phyloP scores from a whole-genome alignment of 2,113 vertebrate genomes.

The Pseudopodoces humilis region DNA sequence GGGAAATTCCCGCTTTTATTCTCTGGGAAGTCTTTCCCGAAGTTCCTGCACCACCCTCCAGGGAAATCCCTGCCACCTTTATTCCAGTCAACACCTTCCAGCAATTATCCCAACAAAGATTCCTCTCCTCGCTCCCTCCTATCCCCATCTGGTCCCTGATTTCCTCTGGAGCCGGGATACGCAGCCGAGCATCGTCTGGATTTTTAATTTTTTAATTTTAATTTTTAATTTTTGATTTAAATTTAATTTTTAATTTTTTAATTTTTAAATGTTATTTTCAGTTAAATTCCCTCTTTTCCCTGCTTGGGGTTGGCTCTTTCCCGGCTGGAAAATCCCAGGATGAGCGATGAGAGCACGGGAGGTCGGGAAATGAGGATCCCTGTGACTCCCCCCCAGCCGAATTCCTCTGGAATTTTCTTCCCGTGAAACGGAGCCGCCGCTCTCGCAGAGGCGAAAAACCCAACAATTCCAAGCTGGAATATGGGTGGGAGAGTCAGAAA shows the following conservation, averaged over 20 bases:
- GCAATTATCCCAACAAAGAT: slow-evolving; percentile 23
- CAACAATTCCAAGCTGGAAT: not conserved
- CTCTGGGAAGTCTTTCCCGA: not conserved
- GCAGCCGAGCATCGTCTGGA: not conserved
- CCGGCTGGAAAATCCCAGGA: not conserved
- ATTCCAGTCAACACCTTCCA: not conserved
- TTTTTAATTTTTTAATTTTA: not conserved
- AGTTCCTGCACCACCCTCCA: not conserved
- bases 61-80: slow-evolving; percentile 24
- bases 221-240: too few species aligned
- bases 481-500: not conserved
- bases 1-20: not conserved
- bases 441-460: not conserved
- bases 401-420: not conserved
- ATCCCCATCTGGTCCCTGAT: not conserved
- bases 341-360: rapidly evolving
- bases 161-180: not conserved
- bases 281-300: not conserved
- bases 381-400: rapidly evolving
- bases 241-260: too few species aligned
- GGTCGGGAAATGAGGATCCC: not conserved
- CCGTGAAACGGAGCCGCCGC: not conserved
- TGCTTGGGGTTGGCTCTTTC: not conserved
- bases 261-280: not conserved
- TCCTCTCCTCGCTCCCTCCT: not conserved